These are phyloP conservation scores for Peromyscus leucopus DNA, from an alignment of 2,113 vertebrate species.

Conservation along the genomic window DNA sequence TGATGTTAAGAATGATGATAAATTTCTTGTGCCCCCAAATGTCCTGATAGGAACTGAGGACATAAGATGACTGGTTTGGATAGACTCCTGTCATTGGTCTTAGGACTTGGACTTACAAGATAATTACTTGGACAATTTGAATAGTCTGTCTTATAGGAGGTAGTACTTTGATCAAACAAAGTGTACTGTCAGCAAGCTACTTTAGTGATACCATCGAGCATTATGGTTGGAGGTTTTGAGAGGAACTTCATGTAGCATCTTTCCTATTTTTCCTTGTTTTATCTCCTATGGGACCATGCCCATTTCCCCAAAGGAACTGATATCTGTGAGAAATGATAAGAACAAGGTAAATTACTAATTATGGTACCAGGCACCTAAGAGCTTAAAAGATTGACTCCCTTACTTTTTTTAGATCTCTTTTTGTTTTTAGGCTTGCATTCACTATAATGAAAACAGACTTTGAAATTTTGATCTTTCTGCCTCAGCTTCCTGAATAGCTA, in stretches of 20 bases:
- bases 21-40: neutral
- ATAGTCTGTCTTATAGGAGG: neutral
- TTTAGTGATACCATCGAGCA: neutral
- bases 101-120: neutral
- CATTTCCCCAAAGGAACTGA: neutral
- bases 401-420: neutral
- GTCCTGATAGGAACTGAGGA: neutral
- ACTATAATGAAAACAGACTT: neutral
- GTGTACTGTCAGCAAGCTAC: neutral
- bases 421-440: neutral
- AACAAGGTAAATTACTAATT: neutral
- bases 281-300: neutral
- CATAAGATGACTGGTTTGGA: neutral
- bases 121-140: neutral
- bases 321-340: constrained; percentile 1
- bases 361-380: neutral
- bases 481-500: neutral
- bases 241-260: neutral
- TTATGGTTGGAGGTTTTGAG: neutral
- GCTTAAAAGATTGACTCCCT: neutral
- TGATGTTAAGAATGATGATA: neutral
- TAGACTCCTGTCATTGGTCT: neutral
- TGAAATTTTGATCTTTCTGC: neutral
- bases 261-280: neutral
- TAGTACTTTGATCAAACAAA: neutral